Base-by-base conservation (phyloP, 1,140 invertebrate species). In the Drosophila parabipectinata region DNA sequence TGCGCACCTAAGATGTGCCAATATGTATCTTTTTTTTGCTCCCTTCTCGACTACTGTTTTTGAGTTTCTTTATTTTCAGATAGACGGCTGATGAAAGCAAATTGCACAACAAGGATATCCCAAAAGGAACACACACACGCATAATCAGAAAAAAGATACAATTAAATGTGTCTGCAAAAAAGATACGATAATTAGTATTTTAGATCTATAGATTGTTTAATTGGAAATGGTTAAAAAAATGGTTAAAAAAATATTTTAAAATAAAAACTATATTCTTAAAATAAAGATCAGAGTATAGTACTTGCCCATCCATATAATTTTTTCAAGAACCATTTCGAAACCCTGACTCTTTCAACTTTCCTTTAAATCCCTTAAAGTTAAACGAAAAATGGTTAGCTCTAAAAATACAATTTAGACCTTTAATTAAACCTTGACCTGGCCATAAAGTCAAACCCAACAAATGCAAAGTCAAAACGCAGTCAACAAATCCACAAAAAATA, bases 401-500 rank as follows among this genome's bases (percentile, higher is more conserved):
- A 32, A 9, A 10, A 41, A 41, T 10, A 14, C 39, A 41, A 41
- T 6, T 18, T 14, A 45, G 15, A 15, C 21, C 18, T 48, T 4
- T 44, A n/a, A 15, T 32, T 54, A 41, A 44, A 47, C 72, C 77
- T 69, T 77, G 74, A 77, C n/a, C 60, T 72, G 69, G 64, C 55
- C 74, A 57, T 78, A 81, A 87, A 85, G 82, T 85, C 82, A 87
- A 77, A 61, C 71, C 77, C 82, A 74, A 85, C 82, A 87, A 85
- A 87, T 61, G 59, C 75, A 87, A 85, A 85, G 82, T 85, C 82
- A 85, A 85, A 78, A 85, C 82, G 77, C 78, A 81, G 66, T 14
- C 44, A 24, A 24, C 37, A 45, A 57, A 44, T 41, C 39, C 39
- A 41, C 39, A 41, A 44, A 59, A 82, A 71, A 51, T 57, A 53